phyloP scores from a whole-genome alignment of 1,140 invertebrate species.

The Caenorhabditis latens region DNA sequence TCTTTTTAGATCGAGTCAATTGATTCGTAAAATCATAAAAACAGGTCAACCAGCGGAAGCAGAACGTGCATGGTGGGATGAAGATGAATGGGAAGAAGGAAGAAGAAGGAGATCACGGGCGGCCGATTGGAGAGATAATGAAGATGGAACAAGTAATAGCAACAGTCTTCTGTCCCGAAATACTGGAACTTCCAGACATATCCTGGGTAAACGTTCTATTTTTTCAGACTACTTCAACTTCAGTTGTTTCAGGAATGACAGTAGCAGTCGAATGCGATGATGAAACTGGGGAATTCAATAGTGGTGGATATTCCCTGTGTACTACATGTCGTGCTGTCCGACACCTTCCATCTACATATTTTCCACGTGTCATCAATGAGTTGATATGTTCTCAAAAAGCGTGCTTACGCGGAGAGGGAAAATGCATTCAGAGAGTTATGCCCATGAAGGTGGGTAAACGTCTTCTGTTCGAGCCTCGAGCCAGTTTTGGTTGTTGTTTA shows the following conservation, averaged over 20 bases:
- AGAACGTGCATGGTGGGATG: conserved; percentile 56
- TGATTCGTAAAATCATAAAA: conserved; percentile 53
- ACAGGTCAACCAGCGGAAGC: conserved; percentile 41
- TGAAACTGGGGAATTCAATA: conserved; percentile 47
- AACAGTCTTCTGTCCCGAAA: conserved; percentile 7
- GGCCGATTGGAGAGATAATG: conserved; percentile 1
- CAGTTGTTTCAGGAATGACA: conserved; percentile 43
- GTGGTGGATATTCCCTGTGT: conserved; percentile 63
- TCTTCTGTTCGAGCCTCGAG: too few relatives aligned
- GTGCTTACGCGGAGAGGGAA: conserved; percentile 65
- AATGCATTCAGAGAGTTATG: conserved; percentile 65
- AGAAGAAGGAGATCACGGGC: background rate
- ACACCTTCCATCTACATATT: conserved; percentile 62
- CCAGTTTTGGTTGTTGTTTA: too few relatives aligned
- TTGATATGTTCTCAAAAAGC: conserved; percentile 64
- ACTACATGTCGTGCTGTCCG: conserved; percentile 65
- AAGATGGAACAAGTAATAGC: conserved; percentile 4
- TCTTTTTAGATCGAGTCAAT: conserved; percentile 57
- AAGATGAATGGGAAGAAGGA: conserved; percentile 44
- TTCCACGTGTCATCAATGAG: conserved; percentile 67
- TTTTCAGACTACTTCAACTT: background rate
- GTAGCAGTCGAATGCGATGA: conserved; percentile 55
- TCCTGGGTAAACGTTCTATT: conserved; percentile 8
- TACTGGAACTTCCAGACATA: conserved; percentile 37
- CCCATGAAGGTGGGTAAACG: conserved; percentile 60